Percentiles rank a stretch among this genome's conserved stretches.
These are phyloP conservation scores for Aix galericulata DNA, from an alignment of 2,113 vertebrate species.

Conservation along the genomic window DNA sequence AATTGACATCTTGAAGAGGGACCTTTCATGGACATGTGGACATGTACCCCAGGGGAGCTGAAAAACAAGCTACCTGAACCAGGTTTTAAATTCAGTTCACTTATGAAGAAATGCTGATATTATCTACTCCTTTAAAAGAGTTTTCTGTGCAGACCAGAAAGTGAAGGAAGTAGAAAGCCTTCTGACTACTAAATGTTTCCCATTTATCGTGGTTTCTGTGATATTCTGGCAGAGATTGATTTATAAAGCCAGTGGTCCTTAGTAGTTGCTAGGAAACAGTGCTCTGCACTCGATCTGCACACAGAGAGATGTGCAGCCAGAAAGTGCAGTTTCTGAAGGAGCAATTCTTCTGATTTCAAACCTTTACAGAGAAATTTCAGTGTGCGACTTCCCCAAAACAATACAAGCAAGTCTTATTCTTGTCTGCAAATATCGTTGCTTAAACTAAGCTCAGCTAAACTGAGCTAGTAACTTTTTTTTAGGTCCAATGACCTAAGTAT, in stretches of 20 bases:
- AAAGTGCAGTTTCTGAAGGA: slow-evolving; percentile 35
- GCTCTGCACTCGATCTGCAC: slow-evolving; percentile 38
- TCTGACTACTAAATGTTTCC: slow-evolving; percentile 60
- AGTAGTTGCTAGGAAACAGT: slow-evolving; percentile 69
- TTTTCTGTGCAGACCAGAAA: slow-evolving; percentile 29
- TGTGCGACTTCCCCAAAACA: background rate
- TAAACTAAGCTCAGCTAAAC: background rate
- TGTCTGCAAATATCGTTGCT: background rate
- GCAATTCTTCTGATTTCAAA: slow-evolving; percentile 32
- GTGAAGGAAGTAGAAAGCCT: slow-evolving; percentile 24
- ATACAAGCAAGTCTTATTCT: background rate
- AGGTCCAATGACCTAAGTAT: background rate
- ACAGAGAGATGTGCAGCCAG: background rate
- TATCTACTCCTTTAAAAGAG: slow-evolving; percentile 56
- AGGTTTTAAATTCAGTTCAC: slow-evolving; percentile 34
- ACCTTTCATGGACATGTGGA: background rate
- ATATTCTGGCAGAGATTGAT: slow-evolving; percentile 69
- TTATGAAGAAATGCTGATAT: slow-evolving; percentile 25
- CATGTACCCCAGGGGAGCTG: background rate
- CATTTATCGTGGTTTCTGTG: slow-evolving; percentile 43
- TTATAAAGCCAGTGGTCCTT: slow-evolving; percentile 61
- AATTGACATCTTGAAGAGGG: background rate
- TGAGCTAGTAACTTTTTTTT: background rate
- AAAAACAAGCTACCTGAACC: slow-evolving; percentile 20
- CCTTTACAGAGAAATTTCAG: background rate